These are phyloP conservation scores for Crioceris asparagi DNA, from an alignment of 2,888 invertebrate species.

Conservation along the genomic window DNA sequence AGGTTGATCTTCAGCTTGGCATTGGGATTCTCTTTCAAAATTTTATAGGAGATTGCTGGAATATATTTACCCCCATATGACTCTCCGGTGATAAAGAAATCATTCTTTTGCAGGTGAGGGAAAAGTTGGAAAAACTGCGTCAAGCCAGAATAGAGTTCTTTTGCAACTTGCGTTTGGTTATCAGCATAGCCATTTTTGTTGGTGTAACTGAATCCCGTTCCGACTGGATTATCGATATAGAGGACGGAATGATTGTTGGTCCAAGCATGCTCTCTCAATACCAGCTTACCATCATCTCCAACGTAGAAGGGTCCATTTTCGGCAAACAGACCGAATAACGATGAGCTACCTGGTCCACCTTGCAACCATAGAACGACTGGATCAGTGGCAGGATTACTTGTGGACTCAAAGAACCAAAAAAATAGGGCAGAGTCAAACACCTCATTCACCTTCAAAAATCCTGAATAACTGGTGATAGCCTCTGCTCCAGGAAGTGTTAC, in stretches of 20 bases:
- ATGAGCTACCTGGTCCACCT: constrained; percentile 76
- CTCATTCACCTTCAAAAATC: constrained; percentile 70
- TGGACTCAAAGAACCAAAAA: constrained; percentile 90
- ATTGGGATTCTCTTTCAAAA: constrained; percentile 48
- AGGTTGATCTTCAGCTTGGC: constrained; percentile 56
- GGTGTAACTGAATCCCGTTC: constrained; percentile 84
- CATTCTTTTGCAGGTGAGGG: constrained; percentile 55
- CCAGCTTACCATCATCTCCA: constrained; percentile 22
- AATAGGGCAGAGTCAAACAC: constrained; percentile 66
- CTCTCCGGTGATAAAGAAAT: constrained; percentile 80
- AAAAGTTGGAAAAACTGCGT: constrained; percentile 74
- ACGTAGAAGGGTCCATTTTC: constrained; percentile 64
- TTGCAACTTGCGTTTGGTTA: constrained; percentile 67
- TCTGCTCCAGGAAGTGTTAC: neutral
- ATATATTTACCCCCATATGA: constrained; percentile 73
- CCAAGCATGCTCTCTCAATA: constrained; percentile 46
- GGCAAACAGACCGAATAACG: constrained; percentile 67
- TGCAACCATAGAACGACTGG: constrained; percentile 78
- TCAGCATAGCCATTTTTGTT: constrained; percentile 57
- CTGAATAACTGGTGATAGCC: constrained; percentile 52
- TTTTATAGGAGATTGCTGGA: constrained; percentile 61
- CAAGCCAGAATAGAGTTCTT: constrained; percentile 62
- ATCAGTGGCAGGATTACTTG: no score
- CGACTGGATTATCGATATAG: constrained; percentile 85
- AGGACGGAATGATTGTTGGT: constrained; percentile 40